These are phyloP conservation scores for Chaetorhynchus papuensis DNA, from an alignment of 2,113 vertebrate genomes.

Conservation along the genomic window DNA sequence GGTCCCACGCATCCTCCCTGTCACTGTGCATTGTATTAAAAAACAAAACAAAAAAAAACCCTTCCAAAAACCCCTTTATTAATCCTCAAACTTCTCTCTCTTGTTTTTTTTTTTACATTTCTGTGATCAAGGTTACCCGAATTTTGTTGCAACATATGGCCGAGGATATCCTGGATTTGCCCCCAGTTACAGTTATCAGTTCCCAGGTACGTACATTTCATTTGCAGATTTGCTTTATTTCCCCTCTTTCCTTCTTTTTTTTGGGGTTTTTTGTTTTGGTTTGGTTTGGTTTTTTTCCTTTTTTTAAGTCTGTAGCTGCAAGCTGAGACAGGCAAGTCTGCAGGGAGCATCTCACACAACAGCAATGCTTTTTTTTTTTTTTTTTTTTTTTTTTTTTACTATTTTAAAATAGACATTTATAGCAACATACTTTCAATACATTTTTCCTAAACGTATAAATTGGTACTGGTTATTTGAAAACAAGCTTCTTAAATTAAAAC, in stretches of 20 bases:
- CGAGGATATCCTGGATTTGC: slow-evolving; percentile 97
- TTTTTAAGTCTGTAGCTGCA: neutral
- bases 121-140: slow-evolving; percentile 90
- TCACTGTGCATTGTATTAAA: neutral
- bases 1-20: neutral
- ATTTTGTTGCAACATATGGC: slow-evolving; percentile 97
- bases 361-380: neutral
- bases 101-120: neutral
- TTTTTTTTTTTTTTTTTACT: neutral
- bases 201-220: slow-evolving; percentile 85
- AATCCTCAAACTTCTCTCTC: slow-evolving; percentile 13
- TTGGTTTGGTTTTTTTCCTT: neutral
- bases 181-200: slow-evolving; percentile 99
- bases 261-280: no score
- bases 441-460: neutral
- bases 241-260: neutral
- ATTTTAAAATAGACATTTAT: neutral
- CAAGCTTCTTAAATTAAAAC: neutral
- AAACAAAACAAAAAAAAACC: neutral
- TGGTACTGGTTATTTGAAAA: slow-evolving; percentile 49
- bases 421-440: neutral
- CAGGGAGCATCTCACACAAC: slow-evolving; percentile 21
- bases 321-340: slow-evolving; percentile 34
- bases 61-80: neutral
- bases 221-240: neutral